Base-by-base conservation (phyloP, 2,113 vertebrate genomes). In the Neolamprologus ventralis region DNA sequence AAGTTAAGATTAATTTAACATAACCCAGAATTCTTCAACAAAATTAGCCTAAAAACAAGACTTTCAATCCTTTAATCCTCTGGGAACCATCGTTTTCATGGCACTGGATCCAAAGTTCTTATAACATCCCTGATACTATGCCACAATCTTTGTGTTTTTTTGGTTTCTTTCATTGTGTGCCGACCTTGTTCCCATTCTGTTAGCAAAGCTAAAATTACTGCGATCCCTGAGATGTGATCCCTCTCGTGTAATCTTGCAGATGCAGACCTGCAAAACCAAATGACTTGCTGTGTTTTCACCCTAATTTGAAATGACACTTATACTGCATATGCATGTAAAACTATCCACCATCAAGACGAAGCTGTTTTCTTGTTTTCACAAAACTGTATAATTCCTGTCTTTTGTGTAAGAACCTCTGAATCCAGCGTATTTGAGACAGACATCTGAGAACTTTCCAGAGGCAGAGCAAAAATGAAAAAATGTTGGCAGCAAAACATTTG, bases 361-460 rank as follows among this genome's bases (percentile, higher is more conserved):
- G 26, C 42, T 47, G 13, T 40, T 21, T 58, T 54, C 40, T 81
- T 65, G 14, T 84, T 89, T 75, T 80, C 37, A 49, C 7, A 16
- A 23, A 80, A 90, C 9, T 65, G 12, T 17, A 9, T 57, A 14
- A 40, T 75, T 78, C 14, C 11, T 83, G n/a, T 37, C 14, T 68
- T 82, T 84, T 26, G 3, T 81, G 21, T 19, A 68, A 86, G 86
- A 55, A 47, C 10, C 17, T 31, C 33, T 28, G 12, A 81, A 86
- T 73, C 10, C 54, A 84, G 68, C 26, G 60, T 63, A 86, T 90
- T 83, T 81, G 35, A 71, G 84, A 40, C 51, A 73, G 65, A 63
- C 85, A 89, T 82, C 60, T 85, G 84, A 93, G 85, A 82, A 81
- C 89, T 94, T 93, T 93, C 90, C 88, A 89, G 87, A 80, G 82